Evolutionary conservation across 2,113 vertebrate species (phyloP).

Genomic region (Triplophysa dalaica): DNA sequence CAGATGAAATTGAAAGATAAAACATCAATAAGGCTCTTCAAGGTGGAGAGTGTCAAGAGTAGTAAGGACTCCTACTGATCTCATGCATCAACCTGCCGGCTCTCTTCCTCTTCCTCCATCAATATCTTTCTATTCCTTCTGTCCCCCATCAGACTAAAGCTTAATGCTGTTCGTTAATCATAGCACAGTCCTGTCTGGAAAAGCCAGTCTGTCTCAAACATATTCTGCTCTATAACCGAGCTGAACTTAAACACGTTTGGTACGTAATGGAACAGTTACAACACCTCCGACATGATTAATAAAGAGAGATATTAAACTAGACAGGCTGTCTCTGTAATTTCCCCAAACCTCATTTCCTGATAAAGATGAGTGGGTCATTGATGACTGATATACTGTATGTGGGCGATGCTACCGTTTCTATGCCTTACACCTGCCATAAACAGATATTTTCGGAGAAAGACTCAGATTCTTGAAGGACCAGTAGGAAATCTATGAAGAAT

Average conservation of each 20-base stretch:
- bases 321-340: background rate
- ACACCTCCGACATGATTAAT: background rate
- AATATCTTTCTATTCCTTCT: conserved; percentile 20
- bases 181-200: conserved; percentile 6
- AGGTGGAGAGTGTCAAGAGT: conserved; percentile 23
- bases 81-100: background rate
- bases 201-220: conserved; percentile 1
- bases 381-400: too few relatives aligned
- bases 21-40: conserved; percentile 37
- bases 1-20: conserved; percentile 15
- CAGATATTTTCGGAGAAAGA: too few relatives aligned
- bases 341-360: background rate
- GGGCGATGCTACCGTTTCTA: too few relatives aligned
- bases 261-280: background rate
- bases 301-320: background rate
- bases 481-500: too few relatives aligned
- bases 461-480: too few relatives aligned
- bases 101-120: background rate
- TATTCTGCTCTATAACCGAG: background rate
- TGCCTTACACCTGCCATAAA: too few relatives aligned
- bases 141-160: conserved; percentile 12
- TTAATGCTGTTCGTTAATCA: conserved; percentile 33
- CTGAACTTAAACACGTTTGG: background rate
- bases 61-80: conserved; percentile 15
- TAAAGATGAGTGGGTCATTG: background rate